These are phyloP conservation scores for Telmatherina bonti DNA, from an alignment of 2,797 vertebrate species.

Conservation along the genomic window DNA sequence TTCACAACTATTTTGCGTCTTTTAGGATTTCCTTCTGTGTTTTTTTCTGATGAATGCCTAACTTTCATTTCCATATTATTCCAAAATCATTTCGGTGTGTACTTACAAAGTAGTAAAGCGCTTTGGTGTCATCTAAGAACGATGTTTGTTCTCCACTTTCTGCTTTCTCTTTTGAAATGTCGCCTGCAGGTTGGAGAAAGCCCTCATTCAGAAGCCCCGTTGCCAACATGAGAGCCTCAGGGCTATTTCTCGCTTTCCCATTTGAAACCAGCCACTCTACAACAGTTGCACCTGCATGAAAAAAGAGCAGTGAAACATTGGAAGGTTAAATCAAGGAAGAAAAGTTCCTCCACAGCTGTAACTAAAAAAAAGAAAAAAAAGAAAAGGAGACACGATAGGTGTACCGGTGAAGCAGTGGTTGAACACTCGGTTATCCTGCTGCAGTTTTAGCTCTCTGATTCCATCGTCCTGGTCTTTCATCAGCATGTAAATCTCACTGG, in stretches of 20 bases:
- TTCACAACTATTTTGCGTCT: not conserved
- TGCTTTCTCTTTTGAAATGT: conserved; percentile 85
- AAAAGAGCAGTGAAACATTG: not conserved
- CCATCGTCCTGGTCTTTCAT: conserved; percentile 94
- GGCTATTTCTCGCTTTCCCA: conserved; percentile 87
- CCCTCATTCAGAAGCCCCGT: conserved; percentile 92
- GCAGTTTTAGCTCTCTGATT: conserved; percentile 91
- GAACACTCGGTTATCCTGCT: conserved; percentile 92
- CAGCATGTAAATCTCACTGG: conserved; percentile 88
- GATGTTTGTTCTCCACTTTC: conserved; percentile 83
- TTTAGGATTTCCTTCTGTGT: not conserved
- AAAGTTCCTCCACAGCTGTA: not conserved
- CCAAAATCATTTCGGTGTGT: too few relatives aligned
- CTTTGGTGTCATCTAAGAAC: conserved; percentile 88
- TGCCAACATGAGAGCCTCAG: conserved; percentile 90
- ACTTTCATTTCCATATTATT: not conserved
- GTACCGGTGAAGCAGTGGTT: conserved; percentile 96
- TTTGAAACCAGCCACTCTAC: conserved; percentile 93
- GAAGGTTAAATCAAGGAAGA: not conserved
- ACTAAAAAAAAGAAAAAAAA: not conserved
- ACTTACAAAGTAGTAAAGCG: conserved; percentile 97
- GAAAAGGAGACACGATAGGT: not conserved
- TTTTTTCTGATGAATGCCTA: not conserved
- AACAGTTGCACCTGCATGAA: conserved; percentile 85
- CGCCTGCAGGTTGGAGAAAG: conserved; percentile 92